Evolutionary conservation across 2,113 vertebrate genomes (phyloP).

Genomic region (Bothrops jararaca): DNA sequence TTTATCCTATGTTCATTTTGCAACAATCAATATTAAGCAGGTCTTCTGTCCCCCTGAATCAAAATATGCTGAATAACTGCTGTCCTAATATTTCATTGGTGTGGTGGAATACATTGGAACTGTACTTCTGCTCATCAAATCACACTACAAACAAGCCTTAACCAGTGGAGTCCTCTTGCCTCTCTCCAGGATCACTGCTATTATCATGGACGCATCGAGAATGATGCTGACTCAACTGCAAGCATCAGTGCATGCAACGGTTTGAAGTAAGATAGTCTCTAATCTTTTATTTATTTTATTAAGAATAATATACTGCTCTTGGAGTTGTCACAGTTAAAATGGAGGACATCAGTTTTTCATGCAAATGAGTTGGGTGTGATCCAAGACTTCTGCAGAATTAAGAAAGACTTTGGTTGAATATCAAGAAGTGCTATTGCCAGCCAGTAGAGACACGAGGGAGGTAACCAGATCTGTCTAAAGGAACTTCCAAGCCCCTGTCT

Average conservation of each 20-base stretch:
- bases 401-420: neutral
- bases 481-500: neutral
- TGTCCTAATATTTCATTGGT: neutral
- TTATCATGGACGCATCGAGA: constrained; percentile 62
- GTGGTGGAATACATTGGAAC: no score
- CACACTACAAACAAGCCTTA: no score
- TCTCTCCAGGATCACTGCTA: constrained; percentile 57
- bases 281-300: no score
- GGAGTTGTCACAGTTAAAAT: neutral
- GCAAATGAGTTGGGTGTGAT: neutral
- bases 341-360: neutral
- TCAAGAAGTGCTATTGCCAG: neutral
- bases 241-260: constrained; percentile 35
- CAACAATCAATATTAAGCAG: neutral
- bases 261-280: constrained; percentile 42
- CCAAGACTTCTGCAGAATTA: neutral
- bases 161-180: no score
- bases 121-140: no score
- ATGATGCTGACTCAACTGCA: no score
- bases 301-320: neutral
- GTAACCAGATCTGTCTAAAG: neutral
- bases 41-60: neutral
- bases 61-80: no score
- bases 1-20: neutral
- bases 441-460: neutral